Conservation (phyloP, 2,888 invertebrate genomes). For the Cataglyphis rosenhaueri region DNA sequence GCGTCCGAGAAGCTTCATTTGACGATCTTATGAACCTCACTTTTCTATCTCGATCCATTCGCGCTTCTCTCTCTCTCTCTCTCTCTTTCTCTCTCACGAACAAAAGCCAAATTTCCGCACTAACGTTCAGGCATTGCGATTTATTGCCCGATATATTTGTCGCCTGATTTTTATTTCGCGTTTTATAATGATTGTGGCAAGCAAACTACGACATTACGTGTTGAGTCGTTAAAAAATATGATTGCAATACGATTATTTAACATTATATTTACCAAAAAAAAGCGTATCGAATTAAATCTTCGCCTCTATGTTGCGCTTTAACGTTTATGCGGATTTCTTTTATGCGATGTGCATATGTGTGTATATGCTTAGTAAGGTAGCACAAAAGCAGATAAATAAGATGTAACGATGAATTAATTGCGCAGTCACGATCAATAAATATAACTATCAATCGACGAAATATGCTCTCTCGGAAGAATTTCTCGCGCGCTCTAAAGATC, state of each 20-base stretch:
- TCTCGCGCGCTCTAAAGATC: constrained; percentile 24
- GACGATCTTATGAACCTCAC: constrained; percentile 5
- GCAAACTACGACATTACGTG: no score
- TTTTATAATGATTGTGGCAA: neutral
- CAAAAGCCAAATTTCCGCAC: constrained; percentile 55
- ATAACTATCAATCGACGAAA: constrained; percentile 25
- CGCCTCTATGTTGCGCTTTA: neutral
- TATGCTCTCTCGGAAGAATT: neutral
- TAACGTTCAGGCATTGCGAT: constrained; percentile 31
- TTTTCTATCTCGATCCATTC: constrained; percentile 10
- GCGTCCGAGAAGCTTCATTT: constrained; percentile 13
- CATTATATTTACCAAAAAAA: neutral
- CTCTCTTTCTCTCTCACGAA: neutral
- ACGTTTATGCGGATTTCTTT: neutral
- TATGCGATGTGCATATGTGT: neutral
- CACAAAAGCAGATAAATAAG: constrained; percentile 7
- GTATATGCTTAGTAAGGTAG: neutral
- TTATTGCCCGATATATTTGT: neutral
- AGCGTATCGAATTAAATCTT: neutral
- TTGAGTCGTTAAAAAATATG: neutral
- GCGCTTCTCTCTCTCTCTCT: constrained; percentile 7
- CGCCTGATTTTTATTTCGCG: neutral
- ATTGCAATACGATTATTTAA: neutral
- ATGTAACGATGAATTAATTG: constrained; percentile 43
- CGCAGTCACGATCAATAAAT: constrained; percentile 31